Evolutionary conservation across 1,140 invertebrate genomes (phyloP).

Genomic region (Trichoplusia ni): DNA sequence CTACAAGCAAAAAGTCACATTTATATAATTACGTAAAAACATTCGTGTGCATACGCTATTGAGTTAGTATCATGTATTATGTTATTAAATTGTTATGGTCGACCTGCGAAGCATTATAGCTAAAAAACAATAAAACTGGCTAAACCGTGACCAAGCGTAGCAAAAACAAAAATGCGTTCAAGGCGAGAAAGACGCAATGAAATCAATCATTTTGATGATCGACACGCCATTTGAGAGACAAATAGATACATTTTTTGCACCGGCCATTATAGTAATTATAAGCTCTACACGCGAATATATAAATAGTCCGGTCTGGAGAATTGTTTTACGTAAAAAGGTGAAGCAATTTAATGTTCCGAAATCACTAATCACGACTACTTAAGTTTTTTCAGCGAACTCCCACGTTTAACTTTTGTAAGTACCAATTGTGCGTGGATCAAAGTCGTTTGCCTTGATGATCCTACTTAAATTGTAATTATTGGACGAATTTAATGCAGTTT

Average conservation of each 20-base stretch:
- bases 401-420: constrained; percentile 18
- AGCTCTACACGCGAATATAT: neutral
- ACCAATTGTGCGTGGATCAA: neutral
- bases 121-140: neutral
- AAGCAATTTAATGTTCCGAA: constrained; percentile 12
- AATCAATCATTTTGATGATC: neutral
- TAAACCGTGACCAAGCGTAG: constrained; percentile 7
- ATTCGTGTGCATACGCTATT: neutral
- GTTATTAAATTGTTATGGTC: constrained; percentile 12
- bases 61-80: constrained; percentile 19
- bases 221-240: neutral
- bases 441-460: constrained; percentile 19
- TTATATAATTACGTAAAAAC: neutral
- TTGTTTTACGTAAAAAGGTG: neutral
- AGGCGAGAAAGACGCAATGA: constrained; percentile 1
- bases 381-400: constrained; percentile 10
- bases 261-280: neutral
- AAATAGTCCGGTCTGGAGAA: constrained; percentile 2
- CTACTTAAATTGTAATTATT: constrained; percentile 27
- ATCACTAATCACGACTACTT: constrained; percentile 11
- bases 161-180: neutral
- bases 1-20: neutral
- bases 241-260: constrained; percentile 1
- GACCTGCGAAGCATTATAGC: neutral
- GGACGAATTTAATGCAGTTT: constrained; percentile 9